A percentile compares a stretch with the other conserved stretches of the same genome.
Evolutionary conservation across 2,797 vertebrate species (phyloP).

Genomic region (Sebastes oblongus): DNA sequence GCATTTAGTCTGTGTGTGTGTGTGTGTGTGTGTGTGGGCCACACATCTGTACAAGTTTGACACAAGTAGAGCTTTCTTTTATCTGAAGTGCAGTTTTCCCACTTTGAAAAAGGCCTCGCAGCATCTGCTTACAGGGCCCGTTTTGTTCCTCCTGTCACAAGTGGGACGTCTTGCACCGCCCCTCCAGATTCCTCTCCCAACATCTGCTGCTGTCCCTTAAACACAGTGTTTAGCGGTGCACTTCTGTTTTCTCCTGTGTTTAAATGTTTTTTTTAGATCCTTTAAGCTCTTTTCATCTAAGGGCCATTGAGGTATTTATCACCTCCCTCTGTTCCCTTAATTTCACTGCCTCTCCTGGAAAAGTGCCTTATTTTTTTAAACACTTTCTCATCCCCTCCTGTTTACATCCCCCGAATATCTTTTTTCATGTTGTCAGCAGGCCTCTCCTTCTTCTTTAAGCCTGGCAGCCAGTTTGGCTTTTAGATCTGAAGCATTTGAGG

Average conservation of each 20-base stretch:
- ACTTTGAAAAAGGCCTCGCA: background rate
- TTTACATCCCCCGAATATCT: conserved; percentile 2
- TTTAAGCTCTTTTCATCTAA: conserved; percentile 50
- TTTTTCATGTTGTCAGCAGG: conserved; percentile 14
- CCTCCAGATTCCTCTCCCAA: conserved; percentile 18
- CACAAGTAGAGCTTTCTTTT: background rate
- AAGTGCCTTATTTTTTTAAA: background rate
- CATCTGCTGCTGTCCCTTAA: conserved; percentile 41
- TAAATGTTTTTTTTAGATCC: conserved; percentile 22
- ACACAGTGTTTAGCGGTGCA: conserved; percentile 26
- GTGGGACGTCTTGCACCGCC: conserved; percentile 12
- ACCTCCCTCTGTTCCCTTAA: conserved; percentile 24
- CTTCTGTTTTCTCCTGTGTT: conserved; percentile 13
- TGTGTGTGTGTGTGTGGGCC: background rate
- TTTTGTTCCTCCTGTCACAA: conserved; percentile 27
- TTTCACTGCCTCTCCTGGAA: conserved; percentile 30
- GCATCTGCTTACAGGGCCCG: conserved; percentile 1
- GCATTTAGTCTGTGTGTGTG: background rate
- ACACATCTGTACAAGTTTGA: conserved; percentile 16
- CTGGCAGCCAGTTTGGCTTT: conserved; percentile 10
- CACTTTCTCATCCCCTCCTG: background rate
- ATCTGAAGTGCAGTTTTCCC: background rate
- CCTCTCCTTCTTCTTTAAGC: background rate
- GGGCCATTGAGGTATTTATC: conserved; percentile 40
- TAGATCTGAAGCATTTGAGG: conserved; percentile 3